Conservation (phyloP, 2,888 invertebrate species). For the Limenitis camilla region DNA sequence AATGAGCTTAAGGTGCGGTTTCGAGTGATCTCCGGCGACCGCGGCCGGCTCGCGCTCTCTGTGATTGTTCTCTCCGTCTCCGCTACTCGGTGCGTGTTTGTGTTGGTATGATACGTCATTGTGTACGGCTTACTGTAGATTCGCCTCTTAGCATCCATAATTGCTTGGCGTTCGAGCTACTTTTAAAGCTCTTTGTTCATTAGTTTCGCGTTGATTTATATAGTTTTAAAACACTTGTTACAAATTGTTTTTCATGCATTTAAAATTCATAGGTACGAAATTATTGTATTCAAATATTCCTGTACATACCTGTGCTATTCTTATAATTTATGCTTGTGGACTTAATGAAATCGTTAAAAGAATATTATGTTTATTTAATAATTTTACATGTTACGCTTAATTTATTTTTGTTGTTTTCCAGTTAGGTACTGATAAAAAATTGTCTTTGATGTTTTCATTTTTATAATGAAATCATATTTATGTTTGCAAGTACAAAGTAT, state of each 20-base stretch:
- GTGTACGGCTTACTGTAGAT: slow-evolving; percentile 70
- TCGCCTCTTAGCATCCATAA: slow-evolving; percentile 70
- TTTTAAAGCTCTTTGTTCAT: slow-evolving; percentile 56
- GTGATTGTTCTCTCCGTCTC: slow-evolving; percentile 51
- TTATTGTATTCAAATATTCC: too few relatives aligned
- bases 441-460: not conserved
- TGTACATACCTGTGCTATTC: too few relatives aligned
- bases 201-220: slow-evolving; percentile 31
- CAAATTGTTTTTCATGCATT: slow-evolving; percentile 20
- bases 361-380: too few relatives aligned
- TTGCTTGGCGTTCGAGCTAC: slow-evolving; percentile 65
- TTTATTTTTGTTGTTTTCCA: too few relatives aligned
- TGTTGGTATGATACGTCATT: slow-evolving; percentile 71
- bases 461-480: not conserved
- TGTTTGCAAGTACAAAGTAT: not conserved
- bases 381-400: too few relatives aligned
- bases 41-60: slow-evolving; percentile 60
- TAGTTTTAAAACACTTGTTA: slow-evolving; percentile 24
- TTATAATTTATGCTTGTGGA: too few relatives aligned
- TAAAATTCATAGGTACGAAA: not conserved
- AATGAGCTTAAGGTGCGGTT: slow-evolving; percentile 76
- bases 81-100: slow-evolving; percentile 64
- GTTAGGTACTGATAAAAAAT: too few relatives aligned
- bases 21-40: slow-evolving; percentile 65
- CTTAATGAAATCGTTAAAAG: too few relatives aligned